Conservation (phyloP, 2,888 invertebrate species). For the Ommatoiulus sabulosus region DNA sequence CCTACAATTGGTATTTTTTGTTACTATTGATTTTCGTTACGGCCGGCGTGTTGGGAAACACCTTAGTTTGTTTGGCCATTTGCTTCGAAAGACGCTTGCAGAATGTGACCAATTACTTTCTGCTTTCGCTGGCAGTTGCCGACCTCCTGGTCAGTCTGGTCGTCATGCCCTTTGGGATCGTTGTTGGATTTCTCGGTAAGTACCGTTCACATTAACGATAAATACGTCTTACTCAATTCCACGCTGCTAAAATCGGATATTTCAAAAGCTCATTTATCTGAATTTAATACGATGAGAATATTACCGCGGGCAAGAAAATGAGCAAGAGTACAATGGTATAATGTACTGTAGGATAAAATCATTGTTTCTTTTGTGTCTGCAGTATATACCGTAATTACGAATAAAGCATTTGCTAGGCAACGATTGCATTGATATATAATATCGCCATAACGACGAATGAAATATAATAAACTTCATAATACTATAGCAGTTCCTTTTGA, state of each 20-base stretch:
- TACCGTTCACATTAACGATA: neutral
- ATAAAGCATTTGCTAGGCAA: too few species aligned
- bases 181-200: conserved; percentile 90
- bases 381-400: too few species aligned
- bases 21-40: conserved; percentile 87
- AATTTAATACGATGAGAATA: neutral
- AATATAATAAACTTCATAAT: too few species aligned
- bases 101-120: conserved; percentile 96
- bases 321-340: too few species aligned
- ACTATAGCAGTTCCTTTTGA: too few species aligned
- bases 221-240: neutral
- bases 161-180: conserved; percentile 96
- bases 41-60: conserved; percentile 90
- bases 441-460: too few species aligned
- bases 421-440: too few species aligned
- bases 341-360: too few species aligned
- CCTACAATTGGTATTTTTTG: conserved; percentile 84
- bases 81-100: conserved; percentile 89
- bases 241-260: neutral
- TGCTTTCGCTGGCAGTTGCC: conserved; percentile 91
- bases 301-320: too few species aligned
- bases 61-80: conserved; percentile 93
- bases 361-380: too few species aligned
- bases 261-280: neutral
- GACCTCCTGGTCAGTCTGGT: conserved; percentile 92